A percentile compares a stretch with the other conserved stretches of the same genome.
Evolutionary conservation across 2,113 vertebrate genomes (phyloP).

Genomic region (Leptobrachium leishanense): DNA sequence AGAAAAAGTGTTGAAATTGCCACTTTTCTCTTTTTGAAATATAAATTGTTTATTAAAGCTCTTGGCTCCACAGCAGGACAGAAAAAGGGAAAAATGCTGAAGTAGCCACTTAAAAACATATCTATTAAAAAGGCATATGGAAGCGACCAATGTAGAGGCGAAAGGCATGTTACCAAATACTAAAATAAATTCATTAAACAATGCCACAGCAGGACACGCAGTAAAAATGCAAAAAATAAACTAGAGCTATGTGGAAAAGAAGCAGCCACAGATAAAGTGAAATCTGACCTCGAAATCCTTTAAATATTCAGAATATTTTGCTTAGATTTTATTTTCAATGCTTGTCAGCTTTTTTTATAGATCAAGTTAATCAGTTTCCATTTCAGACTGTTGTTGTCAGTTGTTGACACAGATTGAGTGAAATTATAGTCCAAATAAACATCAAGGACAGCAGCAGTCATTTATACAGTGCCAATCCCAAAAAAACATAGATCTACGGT

Average conservation of each 20-base stretch:
- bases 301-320: too few species aligned
- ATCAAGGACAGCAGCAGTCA: too few species aligned
- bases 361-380: too few species aligned
- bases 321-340: too few species aligned
- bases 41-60: conserved; percentile 61
- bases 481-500: too few species aligned
- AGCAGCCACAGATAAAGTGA: conserved; percentile 37
- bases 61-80: conserved; percentile 61
- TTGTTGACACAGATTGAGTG: too few species aligned
- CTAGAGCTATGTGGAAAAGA: conserved; percentile 48
- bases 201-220: conserved; percentile 47
- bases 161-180: conserved; percentile 52
- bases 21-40: conserved; percentile 47
- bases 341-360: too few species aligned
- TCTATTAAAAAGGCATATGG: conserved; percentile 57
- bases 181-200: conserved; percentile 61
- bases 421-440: too few species aligned
- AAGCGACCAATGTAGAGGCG: conserved; percentile 47
- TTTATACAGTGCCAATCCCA: too few species aligned
- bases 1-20: conserved; percentile 55
- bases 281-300: not conserved
- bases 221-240: conserved; percentile 44
- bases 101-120: conserved; percentile 59
- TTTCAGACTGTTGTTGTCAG: too few species aligned
- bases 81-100: conserved; percentile 54